Conservation (phyloP, 2,113 vertebrate genomes). For the Chaenogobius annularis region DNA sequence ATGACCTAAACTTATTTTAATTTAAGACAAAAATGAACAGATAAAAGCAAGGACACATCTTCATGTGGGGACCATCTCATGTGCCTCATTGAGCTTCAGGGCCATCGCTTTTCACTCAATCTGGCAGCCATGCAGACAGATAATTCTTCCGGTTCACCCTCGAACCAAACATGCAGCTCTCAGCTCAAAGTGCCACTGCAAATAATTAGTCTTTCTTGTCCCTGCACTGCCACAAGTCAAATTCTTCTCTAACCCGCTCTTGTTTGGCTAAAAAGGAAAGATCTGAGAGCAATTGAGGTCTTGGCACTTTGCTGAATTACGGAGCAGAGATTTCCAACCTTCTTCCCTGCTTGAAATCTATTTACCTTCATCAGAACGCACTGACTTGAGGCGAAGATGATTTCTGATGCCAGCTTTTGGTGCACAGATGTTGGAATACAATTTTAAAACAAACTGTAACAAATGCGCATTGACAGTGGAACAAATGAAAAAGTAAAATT, state of each 20-base stretch:
- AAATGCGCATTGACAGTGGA: constrained; percentile 27
- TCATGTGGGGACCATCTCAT: constrained; percentile 64
- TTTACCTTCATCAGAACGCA: constrained; percentile 47
- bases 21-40: constrained; percentile 45
- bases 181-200: constrained; percentile 34
- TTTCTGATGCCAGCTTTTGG: constrained; percentile 24
- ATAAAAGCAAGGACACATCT: constrained; percentile 49
- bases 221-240: constrained; percentile 18
- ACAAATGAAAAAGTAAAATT: constrained; percentile 22
- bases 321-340: constrained; percentile 31
- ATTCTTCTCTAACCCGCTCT: constrained; percentile 28
- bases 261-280: constrained; percentile 37
- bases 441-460: constrained; percentile 26
- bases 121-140: constrained; percentile 27
- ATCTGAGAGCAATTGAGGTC: constrained; percentile 62
- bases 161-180: constrained; percentile 27
- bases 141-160: constrained; percentile 40
- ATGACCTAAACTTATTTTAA: not conserved
- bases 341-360: constrained; percentile 25
- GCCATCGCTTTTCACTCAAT: constrained; percentile 30
- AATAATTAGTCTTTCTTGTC: constrained; percentile 44
- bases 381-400: constrained; percentile 32
- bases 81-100: constrained; percentile 38
- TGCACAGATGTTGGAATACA: constrained; percentile 43
- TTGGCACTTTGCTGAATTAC: constrained; percentile 31